These are phyloP conservation scores for Dynastes tityus DNA, from an alignment of 2,888 invertebrate species.

Conservation along the genomic window DNA sequence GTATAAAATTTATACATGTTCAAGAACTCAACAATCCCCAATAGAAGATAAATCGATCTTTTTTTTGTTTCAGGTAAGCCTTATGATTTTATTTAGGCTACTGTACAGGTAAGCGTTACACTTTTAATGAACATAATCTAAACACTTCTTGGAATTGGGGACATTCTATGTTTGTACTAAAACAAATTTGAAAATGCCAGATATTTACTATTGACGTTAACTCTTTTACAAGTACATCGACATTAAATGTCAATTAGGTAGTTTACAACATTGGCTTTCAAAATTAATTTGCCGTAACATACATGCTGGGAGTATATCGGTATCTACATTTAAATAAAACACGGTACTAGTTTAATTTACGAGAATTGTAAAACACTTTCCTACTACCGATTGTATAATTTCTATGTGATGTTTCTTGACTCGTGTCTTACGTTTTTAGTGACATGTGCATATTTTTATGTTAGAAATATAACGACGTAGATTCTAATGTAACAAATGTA, in stretches of 20 bases:
- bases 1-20: too few relatives aligned
- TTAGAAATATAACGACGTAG: background rate
- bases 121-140: background rate
- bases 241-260: too few relatives aligned
- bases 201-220: too few relatives aligned
- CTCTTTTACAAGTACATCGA: too few relatives aligned
- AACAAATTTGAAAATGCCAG: too few relatives aligned
- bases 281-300: background rate
- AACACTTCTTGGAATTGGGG: background rate
- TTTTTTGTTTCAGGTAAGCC: constrained; percentile 46
- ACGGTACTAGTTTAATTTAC: background rate
- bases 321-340: background rate
- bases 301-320: background rate
- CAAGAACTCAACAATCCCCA: too few relatives aligned
- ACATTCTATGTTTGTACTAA: too few relatives aligned
- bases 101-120: constrained; percentile 17
- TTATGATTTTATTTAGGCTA: background rate
- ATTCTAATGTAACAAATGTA: constrained; percentile 10
- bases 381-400: background rate
- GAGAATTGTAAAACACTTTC: background rate
- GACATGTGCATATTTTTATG: constrained; percentile 3
- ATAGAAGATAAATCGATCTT: background rate
- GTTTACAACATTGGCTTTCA: too few relatives aligned
- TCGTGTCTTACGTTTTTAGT: background rate
- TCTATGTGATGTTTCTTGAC: background rate